phyloP scores from a whole-genome alignment of 2,113 vertebrate genomes.

The Dromiciops gliroides region DNA sequence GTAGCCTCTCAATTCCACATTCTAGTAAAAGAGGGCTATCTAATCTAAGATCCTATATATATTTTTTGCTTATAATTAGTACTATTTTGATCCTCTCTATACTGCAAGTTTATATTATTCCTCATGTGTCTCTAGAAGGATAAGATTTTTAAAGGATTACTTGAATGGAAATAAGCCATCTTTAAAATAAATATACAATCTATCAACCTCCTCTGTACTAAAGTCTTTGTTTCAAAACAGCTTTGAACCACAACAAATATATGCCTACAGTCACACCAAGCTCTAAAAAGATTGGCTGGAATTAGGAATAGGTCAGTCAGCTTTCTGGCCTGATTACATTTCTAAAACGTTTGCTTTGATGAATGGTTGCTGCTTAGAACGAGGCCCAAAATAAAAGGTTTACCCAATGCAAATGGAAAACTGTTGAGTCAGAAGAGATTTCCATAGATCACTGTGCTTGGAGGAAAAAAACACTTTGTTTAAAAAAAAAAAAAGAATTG shows the following conservation, averaged over 20 bases:
- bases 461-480: not conserved
- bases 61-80: not conserved
- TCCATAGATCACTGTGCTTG: not conserved
- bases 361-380: not conserved
- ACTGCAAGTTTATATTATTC: slow-evolving; percentile 8
- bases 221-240: slow-evolving; percentile 11
- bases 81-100: not conserved
- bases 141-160: not conserved
- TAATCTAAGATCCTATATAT: not conserved
- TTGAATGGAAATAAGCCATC: not conserved
- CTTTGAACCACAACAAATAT: not conserved
- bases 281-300: not conserved
- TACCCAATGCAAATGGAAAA: slow-evolving; percentile 8
- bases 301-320: not conserved
- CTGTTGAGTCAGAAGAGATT: not conserved
- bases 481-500: not conserved
- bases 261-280: not conserved
- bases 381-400: not conserved
- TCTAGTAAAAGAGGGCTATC: slow-evolving; percentile 12
- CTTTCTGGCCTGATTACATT: not conserved
- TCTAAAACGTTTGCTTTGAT: not conserved
- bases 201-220: not conserved
- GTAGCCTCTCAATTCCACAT: not conserved
- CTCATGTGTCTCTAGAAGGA: not conserved
- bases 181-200: not conserved